Base-by-base conservation (phyloP, 2,888 invertebrate species). In the Ectemnius continuus region DNA sequence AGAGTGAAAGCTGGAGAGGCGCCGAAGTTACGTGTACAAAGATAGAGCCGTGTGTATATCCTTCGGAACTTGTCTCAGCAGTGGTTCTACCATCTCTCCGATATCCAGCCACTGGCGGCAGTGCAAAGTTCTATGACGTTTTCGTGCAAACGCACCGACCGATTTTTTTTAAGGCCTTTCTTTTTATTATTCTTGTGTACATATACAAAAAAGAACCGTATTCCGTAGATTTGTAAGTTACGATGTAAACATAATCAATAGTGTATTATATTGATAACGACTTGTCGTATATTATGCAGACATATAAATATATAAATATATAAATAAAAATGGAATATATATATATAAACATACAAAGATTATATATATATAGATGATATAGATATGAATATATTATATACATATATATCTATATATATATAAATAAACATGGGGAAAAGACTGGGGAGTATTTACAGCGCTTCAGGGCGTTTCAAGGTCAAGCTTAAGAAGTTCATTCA, bases 231-330 rank as follows among this genome's bases (percentile, higher is more conserved):
- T 86, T 83, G 78, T 89, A 90, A 87, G 79, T 81, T 87, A 86
- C 69, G 72, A 83, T 87, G 85, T 89, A 87, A 88, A 88, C 84
- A 88, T 88, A 88, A 89, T 88, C 88, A 85, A 87, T 88, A 89
- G 83, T 90, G 90, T 90, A 90, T 87, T 85, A 90, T 90, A 90
- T 84, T 86, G 87, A 86, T 90, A 86, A 87, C 82, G 83, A 86
- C 86, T 87, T 88, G 86, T 88, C 86, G 88, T 88, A 88, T 88
- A 87, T 87, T 85, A 84, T 82, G 82, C 84, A 85, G 70, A 79
- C 75, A 80, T 82, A 75, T 57, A 73, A 64, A 77, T 70, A 76
- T 60, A 70, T 59, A 70, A 48, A 77, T 67, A 68, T 61, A 71
- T 47, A 61, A 47, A 67, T 26, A 62, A 16, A 67, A 52, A 61